Base-by-base conservation (phyloP, 2,113 vertebrate genomes). In the Nothobranchius furzeri region DNA sequence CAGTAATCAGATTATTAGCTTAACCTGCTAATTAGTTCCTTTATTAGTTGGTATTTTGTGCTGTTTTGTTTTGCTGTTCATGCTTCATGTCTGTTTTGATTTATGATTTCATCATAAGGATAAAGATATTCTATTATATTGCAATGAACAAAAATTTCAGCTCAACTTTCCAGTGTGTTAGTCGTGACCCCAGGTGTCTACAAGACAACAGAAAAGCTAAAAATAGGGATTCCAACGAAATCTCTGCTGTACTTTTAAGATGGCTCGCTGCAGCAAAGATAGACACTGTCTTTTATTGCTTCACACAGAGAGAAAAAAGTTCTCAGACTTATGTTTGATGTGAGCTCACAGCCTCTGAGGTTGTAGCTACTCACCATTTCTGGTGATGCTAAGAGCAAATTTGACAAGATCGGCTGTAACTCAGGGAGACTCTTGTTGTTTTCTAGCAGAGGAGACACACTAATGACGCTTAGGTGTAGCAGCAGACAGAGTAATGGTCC, bases 341-440 rank as follows among this genome's bases (percentile, higher is more conserved):
- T 43, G 10, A 10, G 57, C 49, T 60, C 49, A 1, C 51, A 71
- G 73, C 55, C 68, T 71, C 64, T 20, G 72, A 51, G 55, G 50
- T 66, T 79, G 45, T 11, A 52, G 71, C 64, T 42, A 35, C 65
- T 74, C 70, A 17, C 51, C 7, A 2, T 48, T 56, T 67, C 47
- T 70, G 71, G 68, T 59, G 59, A 64, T 37, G 78, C 46, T 30
- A 65, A 50, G 65, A 85, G 76, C 74, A 80, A 83, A 80, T 88
- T 84, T 84, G 78, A 84, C 63, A 72, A 62, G 80, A 83, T 75
- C 66, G 70, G 64, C 73, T 70, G 60, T 76, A 78, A 83, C 56
- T 76, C 50, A 49, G 51, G 64, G 68, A 79, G 51, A 76, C 74
- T 76, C 68, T 70, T 81, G 79, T 81, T 83, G 68, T 85, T 81